Evolutionary conservation across 1,140 invertebrate species (phyloP).

Genomic region (Phenacoccus solenopsis): DNA sequence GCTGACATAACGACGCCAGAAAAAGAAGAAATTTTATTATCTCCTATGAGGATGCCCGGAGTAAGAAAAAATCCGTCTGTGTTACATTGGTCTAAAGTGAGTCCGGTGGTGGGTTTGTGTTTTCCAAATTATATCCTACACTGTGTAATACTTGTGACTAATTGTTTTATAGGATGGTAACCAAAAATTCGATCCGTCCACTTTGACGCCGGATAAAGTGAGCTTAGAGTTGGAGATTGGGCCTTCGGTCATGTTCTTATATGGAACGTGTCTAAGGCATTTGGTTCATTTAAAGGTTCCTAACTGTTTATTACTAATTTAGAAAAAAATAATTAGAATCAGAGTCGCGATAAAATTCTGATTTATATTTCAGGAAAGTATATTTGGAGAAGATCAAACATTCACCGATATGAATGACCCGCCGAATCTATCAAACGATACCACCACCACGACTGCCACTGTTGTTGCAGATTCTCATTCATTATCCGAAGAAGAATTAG

Average conservation of each 20-base stretch:
- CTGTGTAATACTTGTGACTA: slow-evolving; percentile 10
- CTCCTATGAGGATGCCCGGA: slow-evolving; percentile 76
- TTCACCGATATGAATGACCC: slow-evolving; percentile 71
- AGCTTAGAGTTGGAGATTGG: slow-evolving; percentile 85
- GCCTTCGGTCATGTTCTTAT: slow-evolving; percentile 74
- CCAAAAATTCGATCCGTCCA: slow-evolving; percentile 73
- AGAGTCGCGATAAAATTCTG: background rate
- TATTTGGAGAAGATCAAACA: slow-evolving; percentile 86
- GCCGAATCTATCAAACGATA: slow-evolving; percentile 24
- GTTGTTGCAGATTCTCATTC: slow-evolving; percentile 30
- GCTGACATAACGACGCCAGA: slow-evolving; percentile 85
- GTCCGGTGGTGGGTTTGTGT: background rate
- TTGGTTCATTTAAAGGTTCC: slow-evolving; percentile 73
- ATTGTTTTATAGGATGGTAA: slow-evolving; percentile 40
- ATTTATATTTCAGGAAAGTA: slow-evolving; percentile 57
- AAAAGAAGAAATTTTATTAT: slow-evolving; percentile 81
- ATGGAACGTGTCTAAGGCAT: slow-evolving; percentile 77
- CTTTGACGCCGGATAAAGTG: slow-evolving; percentile 70
- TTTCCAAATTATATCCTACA: slow-evolving; percentile 5
- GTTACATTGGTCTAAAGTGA: slow-evolving; percentile 45
- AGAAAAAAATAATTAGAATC: background rate
- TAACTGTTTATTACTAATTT: background rate
- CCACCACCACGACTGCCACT: slow-evolving; percentile 18
- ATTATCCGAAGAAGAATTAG: slow-evolving; percentile 39
- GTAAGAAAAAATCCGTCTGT: slow-evolving; percentile 51